Base-by-base conservation (phyloP, 2,113 vertebrate genomes). In the Pavo muticus region DNA sequence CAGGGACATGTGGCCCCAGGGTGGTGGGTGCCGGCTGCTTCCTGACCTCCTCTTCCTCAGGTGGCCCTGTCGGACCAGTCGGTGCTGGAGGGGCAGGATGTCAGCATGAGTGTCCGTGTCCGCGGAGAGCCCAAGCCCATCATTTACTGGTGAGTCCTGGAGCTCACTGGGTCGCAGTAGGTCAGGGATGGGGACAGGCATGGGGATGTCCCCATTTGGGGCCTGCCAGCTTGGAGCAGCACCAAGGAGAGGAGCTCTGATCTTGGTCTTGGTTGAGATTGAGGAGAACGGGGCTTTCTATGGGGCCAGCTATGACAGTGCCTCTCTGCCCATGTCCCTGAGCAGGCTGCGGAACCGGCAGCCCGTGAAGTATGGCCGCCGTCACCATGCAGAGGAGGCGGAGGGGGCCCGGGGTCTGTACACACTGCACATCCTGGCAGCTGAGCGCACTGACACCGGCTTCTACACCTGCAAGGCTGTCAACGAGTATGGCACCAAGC, bases 401-500 rank as follows among this genome's bases (percentile, higher is more conserved):
- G 98, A 97, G 1, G 98, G 98, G 48, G 97, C 97, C 0, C 83
- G 88, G 61, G 98, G 98, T 9, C 94, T 97, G 52, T 99, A 98
- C 90, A 98, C 98, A 0, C 98, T 99, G 96, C 98, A 97, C 70
- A 99, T 99, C 91, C 98, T 98, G 95, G 98, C 98, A 0, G 98
- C 98, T 0, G 97, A 98, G 94, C 98, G 97, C 59, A 98, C 98
- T 0, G 99, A 99, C 25, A 97, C 98, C 0, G 99, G 99, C 80
- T 97, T 99, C 96, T 99, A 99, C 95, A 99, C 98, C 77, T 99
- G 99, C 97, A 99, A 99, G 97, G 99, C 99, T 1, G 99, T 99
- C 87, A 99, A 99, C 0, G 99, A 99, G 91, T 99, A 99, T 6
- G 99, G 99, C 67, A 99, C 98, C 21, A 98, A 99, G 97, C 99